Conservation (phyloP, 2,113 vertebrate genomes). For the Ochotona curzoniae region DNA sequence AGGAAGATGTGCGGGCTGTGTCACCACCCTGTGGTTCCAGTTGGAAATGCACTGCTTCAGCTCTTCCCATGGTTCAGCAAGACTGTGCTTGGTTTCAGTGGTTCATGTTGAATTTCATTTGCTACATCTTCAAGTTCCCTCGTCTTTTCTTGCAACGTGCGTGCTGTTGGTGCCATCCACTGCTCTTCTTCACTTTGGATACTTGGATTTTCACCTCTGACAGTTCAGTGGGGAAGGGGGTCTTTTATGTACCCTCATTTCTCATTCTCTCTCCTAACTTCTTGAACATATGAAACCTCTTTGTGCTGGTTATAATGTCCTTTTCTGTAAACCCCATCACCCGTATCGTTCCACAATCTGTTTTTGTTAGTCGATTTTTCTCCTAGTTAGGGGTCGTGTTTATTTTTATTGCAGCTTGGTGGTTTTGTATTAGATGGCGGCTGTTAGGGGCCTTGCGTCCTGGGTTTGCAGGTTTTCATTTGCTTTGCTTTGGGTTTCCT, state of each 20-base stretch:
- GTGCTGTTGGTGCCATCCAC: not conserved
- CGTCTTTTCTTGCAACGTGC: not conserved
- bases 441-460: not conserved
- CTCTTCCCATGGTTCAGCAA: not conserved
- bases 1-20: not conserved
- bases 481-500: not conserved
- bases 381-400: not conserved
- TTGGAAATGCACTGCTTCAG: accelerated
- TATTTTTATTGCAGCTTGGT: not conserved
- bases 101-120: not conserved
- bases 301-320: not conserved
- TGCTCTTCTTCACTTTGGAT: not conserved
- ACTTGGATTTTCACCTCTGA: not conserved
- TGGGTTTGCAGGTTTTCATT: not conserved
- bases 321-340: not conserved
- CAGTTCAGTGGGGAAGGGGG: not conserved
- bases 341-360: not conserved
- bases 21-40: not conserved
- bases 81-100: not conserved
- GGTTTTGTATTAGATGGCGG: not conserved
- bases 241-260: not conserved
- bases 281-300: not conserved
- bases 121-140: not conserved
- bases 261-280: not conserved
- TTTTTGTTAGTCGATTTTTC: not conserved